Evolutionary conservation across 2,797 vertebrate species (phyloP), one percentile per base, ranked within the genome.

Genomic region (Tamandua tetradactyla): DNA sequence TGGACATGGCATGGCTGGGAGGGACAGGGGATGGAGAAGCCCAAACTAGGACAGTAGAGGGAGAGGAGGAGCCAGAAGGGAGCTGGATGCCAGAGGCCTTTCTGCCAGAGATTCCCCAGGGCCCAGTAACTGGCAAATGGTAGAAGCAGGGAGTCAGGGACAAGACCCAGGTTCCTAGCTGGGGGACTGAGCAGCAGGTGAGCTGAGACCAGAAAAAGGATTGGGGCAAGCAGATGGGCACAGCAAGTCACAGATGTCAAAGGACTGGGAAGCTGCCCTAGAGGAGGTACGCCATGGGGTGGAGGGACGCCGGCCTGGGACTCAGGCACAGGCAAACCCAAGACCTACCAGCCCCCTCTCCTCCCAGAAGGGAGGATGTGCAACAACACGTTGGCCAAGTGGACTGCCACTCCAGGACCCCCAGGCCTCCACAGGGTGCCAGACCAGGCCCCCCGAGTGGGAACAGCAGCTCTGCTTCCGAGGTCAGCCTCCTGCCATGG

Each of bases 221-320:
- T 17, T 18, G 30, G 20, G 71, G 35, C 2, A 17, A 49, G n/a
- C 30, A 64, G 13, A 2, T 27, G 20, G 42, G 35, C 17, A 7
- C 37, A 52, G 40, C 40, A n/a, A 40, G 23, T 30, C 49, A 52
- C n/a, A 9, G 3, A 7, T 1, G 23, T 59, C 74, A 42, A 18
- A 62, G 75, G 47, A 2, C 55, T 3, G 22, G 61, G 74, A 47
- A 25, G 13, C 10, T 14, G 30, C 1, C 22, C 61, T 14, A 13
- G 57, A 12, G 47, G 1, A 1, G n/a, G 14, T 22, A 37, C 11
- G 80, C 25, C 30, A 42, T 0, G 0, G 66, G 7, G 9, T 62
- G 37, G 47, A 71, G 27, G 7, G 3, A 27, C 8, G 49, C 44
- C 69, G 42, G 35, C 32, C 0, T 12, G 4, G 47, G 32, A 30